Base-by-base conservation (phyloP, 2,888 invertebrate species). In the Euproctis similis region DNA sequence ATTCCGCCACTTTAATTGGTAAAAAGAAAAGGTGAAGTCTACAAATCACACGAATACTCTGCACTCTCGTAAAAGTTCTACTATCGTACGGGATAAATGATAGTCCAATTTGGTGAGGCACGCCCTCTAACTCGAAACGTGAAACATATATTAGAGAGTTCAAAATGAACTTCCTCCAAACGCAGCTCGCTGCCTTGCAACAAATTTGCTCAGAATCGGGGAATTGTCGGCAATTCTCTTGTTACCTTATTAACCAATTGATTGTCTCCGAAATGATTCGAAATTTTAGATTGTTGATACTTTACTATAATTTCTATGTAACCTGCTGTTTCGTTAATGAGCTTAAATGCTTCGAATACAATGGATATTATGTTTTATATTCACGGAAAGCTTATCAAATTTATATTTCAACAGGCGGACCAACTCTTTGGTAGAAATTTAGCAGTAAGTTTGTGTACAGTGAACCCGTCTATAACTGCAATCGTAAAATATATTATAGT, bases 351-450 rank as follows among this genome's bases (percentile, higher is more conserved):
- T 64, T 59, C 41, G 48, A 53, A 54, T 57, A 40, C 43, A 48
- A 56, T 32, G 62, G 59, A 59, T 59, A 47, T 57, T 53, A 14
- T 53, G 37, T 49, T 46, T 53, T 57, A 31, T 44, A 42, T 45
- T 42, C 37, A 26, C 35, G 35, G 36, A 42, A 34, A 18, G 36
- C 53, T 51, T 43, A 31, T 44, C 35, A 43, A 40, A 34, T 41
- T 41, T 52, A 64, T 68, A 64, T 59, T 70, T 68, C 65, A 68
- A 63, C 70, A 59, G 66, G 71, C 49, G 78, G 78, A 78, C 78
- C 78, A 78, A 77, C 58, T 70, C 69, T 72, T 60, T 61, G 57
- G 62, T 78, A 76, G 71, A 59, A n/a, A 51, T 65, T 61, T 75
- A 78, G 71, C 53, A 57, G 62, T 78, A 72, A 73, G 68, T 63